Base-by-base conservation (phyloP, 2,888 invertebrate genomes). In the Pseudococcus longispinus region DNA sequence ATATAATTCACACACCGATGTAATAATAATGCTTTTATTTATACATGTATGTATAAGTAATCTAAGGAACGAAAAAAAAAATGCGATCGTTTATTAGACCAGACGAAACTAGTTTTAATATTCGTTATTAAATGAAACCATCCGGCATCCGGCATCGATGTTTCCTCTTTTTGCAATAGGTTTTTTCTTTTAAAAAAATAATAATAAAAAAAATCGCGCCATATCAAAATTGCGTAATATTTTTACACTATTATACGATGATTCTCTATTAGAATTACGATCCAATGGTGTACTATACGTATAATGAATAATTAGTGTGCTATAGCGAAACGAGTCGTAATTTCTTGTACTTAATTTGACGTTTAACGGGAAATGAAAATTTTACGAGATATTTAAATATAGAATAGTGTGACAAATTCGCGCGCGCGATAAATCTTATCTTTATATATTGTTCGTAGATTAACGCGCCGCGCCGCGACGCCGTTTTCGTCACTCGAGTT, bases 51-150 rank as follows among this genome's bases (percentile, higher is more conserved):
- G 37, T 37, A 37, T 37, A 37, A 37, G 37, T 37, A 8, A 46
- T 46, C 44, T 15, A 8, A 37, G 37, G 8, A 37, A 18, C 18
- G 32, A 26, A 74, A 74, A 74, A 65, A 65, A 65, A 65, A 32
- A 32, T n/a, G 4, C 37, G 37, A 65, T 65, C 65, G 13, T 65
- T 65, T 65, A 65, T 65, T 26, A 65, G 13, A 74, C 74, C 37
- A 29, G 74, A 74, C 74, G 32, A 37, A 74, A 74, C 74, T 74
- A 74, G 74, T 74, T 74, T 74, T 37, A 74, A 74, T 74, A 74
- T 2, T 29, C 18, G 29, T 18, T 37, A n/a, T 15, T n/a, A 74
- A 74, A 74, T 74, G 32, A 74, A 74, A 74, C 74, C 74, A 74
- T 74, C 74, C 74, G 74, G 74, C 74, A 74, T 51, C 51, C 51